Conservation (phyloP, 2,888 invertebrate species). For the Poecilus cupreus region DNA sequence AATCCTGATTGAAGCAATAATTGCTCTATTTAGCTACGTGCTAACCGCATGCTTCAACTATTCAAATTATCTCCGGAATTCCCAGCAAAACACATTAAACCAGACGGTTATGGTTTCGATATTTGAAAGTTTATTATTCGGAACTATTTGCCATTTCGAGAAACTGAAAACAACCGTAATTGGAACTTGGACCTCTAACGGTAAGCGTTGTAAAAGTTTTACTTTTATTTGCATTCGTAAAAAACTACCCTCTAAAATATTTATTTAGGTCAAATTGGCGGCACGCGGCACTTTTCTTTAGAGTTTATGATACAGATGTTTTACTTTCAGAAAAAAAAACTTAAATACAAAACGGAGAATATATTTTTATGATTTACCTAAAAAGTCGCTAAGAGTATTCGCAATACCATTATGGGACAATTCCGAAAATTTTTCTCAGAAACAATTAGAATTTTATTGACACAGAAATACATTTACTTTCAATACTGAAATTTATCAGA, state of each 20-base stretch:
- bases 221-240: slow-evolving; percentile 24
- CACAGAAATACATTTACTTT: too few species aligned
- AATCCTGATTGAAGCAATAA: slow-evolving; percentile 11
- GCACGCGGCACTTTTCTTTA: background rate
- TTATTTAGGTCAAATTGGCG: slow-evolving; percentile 36
- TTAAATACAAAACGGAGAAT: background rate
- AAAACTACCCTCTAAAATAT: background rate
- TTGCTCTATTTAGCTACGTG: slow-evolving; percentile 36
- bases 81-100: slow-evolving; percentile 10
- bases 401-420: background rate
- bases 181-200: background rate
- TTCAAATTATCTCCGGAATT: slow-evolving; percentile 23
- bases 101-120: background rate
- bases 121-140: background rate
- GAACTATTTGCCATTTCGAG: background rate
- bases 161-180: background rate
- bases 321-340: slow-evolving; percentile 3
- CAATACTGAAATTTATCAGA: too few species aligned
- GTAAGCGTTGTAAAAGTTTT: slow-evolving; percentile 8
- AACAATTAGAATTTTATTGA: too few species aligned
- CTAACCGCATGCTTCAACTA: background rate
- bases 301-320: background rate
- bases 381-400: background rate
- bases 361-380: background rate
- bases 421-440: too few species aligned